phyloP scores from a whole-genome alignment of 2,113 vertebrate genomes.

The Aviceda subcristata region DNA sequence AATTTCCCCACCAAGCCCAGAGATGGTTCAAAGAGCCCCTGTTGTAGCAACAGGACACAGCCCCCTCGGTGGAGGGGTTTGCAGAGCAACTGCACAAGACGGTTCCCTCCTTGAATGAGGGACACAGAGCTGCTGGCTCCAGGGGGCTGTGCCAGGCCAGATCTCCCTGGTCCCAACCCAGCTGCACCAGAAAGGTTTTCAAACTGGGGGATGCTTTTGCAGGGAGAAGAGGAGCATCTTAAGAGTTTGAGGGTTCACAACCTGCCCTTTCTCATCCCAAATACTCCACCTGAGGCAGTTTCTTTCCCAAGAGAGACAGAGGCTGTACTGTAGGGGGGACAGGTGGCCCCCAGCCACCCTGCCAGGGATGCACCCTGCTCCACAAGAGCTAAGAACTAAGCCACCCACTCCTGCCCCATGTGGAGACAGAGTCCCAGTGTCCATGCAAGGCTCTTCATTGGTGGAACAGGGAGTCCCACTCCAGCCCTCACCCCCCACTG shows the following conservation, averaged over 20 bases:
- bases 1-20: background rate
- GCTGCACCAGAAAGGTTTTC: background rate
- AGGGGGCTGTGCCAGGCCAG: background rate
- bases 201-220: background rate
- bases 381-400: background rate
- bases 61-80: background rate
- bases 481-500: background rate
- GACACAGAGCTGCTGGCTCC: background rate
- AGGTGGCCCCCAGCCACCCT: background rate
- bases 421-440: background rate
- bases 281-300: background rate
- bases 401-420: background rate
- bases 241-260: background rate
- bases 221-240: background rate
- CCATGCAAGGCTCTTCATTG: background rate
- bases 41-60: background rate
- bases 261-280: background rate
- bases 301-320: background rate
- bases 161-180: background rate
- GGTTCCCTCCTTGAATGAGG: background rate
- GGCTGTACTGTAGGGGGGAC: background rate
- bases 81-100: background rate
- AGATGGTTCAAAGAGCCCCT: background rate
- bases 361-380: background rate
- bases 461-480: background rate